phyloP scores from a whole-genome alignment of 2,113 vertebrate genomes.

The Aix galericulata region DNA sequence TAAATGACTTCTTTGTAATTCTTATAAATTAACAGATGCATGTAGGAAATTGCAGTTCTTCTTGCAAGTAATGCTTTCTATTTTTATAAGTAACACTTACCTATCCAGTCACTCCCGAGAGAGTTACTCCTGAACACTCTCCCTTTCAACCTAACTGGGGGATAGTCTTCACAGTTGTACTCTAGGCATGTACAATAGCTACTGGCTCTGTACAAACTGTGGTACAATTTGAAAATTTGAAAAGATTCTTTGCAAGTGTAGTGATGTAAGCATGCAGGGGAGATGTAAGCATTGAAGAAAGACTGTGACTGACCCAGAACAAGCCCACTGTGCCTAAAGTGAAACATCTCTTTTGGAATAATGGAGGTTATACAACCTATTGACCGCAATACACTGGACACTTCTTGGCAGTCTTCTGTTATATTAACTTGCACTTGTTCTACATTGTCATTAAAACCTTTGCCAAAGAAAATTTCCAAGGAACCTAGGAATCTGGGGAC shows the following conservation, averaged over 20 bases:
- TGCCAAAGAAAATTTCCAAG: neutral
- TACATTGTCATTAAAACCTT: neutral
- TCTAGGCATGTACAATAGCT: neutral
- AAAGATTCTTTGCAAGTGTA: neutral
- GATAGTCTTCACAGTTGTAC: neutral
- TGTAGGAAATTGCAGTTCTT: neutral
- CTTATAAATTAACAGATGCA: neutral
- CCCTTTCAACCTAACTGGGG: neutral
- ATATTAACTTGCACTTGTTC: neutral
- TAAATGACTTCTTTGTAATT: neutral
- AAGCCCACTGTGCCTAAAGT: neutral
- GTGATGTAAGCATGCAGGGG: neutral
- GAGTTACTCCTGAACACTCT: neutral
- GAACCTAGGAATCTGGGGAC: neutral
- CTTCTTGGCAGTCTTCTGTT: neutral
- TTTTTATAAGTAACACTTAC: neutral
- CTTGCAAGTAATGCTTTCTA: neutral
- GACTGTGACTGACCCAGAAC: fast-evolving
- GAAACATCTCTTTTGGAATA: neutral
- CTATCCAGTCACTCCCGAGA: neutral
- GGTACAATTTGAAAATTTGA: neutral
- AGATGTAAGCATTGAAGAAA: neutral
- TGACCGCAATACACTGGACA: neutral
- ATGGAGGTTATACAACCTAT: neutral
- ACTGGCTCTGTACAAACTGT: neutral